phyloP scores from a whole-genome alignment of 2,888 invertebrate species.

The Sphaerophoria rueppellii region DNA sequence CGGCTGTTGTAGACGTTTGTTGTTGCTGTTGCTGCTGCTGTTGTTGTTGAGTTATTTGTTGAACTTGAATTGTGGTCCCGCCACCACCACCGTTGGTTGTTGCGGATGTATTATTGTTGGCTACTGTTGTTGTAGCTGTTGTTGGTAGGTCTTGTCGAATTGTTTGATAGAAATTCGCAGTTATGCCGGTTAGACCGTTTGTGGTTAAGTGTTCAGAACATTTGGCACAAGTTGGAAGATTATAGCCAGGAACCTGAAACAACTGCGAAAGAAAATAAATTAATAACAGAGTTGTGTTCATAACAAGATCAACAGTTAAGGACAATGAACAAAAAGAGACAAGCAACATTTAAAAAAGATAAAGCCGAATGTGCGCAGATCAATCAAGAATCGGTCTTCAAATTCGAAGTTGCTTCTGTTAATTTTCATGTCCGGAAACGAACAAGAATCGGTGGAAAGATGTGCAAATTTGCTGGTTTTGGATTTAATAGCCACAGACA shows the following conservation, averaged over 20 bases:
- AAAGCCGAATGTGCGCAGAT: conserved; percentile 55
- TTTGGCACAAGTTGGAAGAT: conserved; percentile 82
- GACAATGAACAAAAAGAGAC: conserved; percentile 43
- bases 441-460: too few species aligned
- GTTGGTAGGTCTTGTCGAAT: conserved; percentile 77
- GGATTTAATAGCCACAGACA: too few species aligned
- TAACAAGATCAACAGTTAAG: neutral
- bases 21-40: conserved; percentile 73
- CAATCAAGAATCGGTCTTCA: conserved; percentile 19
- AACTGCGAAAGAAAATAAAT: conserved; percentile 75
- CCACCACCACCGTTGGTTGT: conserved; percentile 72
- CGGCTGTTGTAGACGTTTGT: conserved; percentile 75
- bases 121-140: conserved; percentile 75
- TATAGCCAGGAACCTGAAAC: conserved; percentile 82
- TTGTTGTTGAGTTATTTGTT: conserved; percentile 67
- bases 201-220: conserved; percentile 82
- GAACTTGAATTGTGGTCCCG: conserved; percentile 74
- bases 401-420: too few species aligned
- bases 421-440: too few species aligned
- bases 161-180: conserved; percentile 79
- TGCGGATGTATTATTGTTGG: conserved; percentile 76
- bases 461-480: too few species aligned
- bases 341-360: conserved; percentile 59
- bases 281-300: neutral
- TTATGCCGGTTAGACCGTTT: conserved; percentile 77